Conservation (phyloP, 1,140 invertebrate genomes). For the Papilio helenus region DNA sequence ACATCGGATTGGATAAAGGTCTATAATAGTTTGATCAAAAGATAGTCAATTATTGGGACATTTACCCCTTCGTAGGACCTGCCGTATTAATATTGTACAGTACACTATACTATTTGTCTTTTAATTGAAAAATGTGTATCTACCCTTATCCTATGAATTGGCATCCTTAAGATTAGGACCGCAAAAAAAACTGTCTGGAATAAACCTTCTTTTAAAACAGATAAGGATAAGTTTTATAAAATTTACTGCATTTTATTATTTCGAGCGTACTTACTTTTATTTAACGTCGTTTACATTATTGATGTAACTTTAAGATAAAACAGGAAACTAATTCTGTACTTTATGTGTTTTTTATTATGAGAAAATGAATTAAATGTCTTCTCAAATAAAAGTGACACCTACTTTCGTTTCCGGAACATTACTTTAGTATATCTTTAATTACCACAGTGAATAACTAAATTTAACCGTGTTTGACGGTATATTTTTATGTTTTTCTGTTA, state of each 20-base stretch:
- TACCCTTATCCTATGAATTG: too few relatives aligned
- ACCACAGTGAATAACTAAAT: neutral
- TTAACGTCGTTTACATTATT: neutral
- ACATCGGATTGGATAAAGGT: conserved; percentile 8
- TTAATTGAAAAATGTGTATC: neutral
- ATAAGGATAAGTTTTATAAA: too few relatives aligned
- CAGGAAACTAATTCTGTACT: neutral
- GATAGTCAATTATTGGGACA: neutral
- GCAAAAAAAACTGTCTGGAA: too few relatives aligned
- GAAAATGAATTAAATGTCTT: conserved; percentile 16
- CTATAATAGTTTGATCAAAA: conserved; percentile 25
- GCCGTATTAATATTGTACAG: neutral
- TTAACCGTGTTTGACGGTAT: neutral
- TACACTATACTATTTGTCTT: neutral
- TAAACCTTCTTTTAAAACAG: too few relatives aligned
- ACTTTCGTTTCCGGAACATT: conserved; percentile 5
- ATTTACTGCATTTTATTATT: neutral
- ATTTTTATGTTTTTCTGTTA: neutral
- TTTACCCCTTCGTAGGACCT: neutral
- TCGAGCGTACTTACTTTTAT: neutral
- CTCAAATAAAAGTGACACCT: conserved; percentile 20
- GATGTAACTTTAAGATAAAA: neutral
- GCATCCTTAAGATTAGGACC: too few relatives aligned
- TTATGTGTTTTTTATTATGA: conserved; percentile 22
- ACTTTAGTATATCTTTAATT: neutral